phyloP scores from a whole-genome alignment of 1,140 invertebrate species.

The Lutraria rhynchaena region DNA sequence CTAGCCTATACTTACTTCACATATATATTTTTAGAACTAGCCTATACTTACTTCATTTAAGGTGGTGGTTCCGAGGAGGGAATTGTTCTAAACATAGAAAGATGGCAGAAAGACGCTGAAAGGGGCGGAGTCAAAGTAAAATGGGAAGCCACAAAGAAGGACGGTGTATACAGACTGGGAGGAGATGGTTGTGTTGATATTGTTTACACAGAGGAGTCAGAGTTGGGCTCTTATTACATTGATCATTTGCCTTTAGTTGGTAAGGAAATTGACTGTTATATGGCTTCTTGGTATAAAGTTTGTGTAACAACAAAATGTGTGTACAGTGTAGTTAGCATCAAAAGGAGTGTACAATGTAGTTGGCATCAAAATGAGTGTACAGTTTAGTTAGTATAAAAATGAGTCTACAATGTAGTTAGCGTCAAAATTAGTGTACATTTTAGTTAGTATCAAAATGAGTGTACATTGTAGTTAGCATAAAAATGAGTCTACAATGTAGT shows the following conservation, averaged over 20 bases:
- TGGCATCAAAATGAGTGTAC: too few relatives aligned
- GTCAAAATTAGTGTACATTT: too few relatives aligned
- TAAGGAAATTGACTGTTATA: too few relatives aligned
- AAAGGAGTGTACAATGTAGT: too few relatives aligned
- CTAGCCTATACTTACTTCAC: not conserved
- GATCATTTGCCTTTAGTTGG: slow-evolving; percentile 91
- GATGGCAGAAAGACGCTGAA: slow-evolving; percentile 92
- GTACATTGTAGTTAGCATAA: too few relatives aligned
- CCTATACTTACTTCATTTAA: slow-evolving; percentile 42
- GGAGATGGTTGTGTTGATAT: slow-evolving; percentile 95
- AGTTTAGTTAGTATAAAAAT: too few relatives aligned
- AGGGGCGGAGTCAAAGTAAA: slow-evolving; percentile 91
- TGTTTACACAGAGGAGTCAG: slow-evolving; percentile 88
- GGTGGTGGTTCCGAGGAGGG: slow-evolving; percentile 87
- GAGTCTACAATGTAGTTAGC: too few relatives aligned
- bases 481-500: too few relatives aligned
- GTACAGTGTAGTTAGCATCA: too few relatives aligned
- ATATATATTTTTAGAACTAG: not conserved
- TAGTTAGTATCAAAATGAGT: too few relatives aligned
- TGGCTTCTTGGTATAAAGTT: too few relatives aligned
- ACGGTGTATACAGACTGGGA: slow-evolving; percentile 89
- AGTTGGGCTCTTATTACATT: slow-evolving; percentile 89
- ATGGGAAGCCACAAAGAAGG: slow-evolving; percentile 81
- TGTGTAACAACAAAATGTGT: too few relatives aligned
- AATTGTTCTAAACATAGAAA: slow-evolving; percentile 90